A percentile compares a stretch with the other conserved stretches of the same genome.
phyloP scores from a whole-genome alignment of 2,888 invertebrate genomes.

The Glyphotaelius pellucidus region DNA sequence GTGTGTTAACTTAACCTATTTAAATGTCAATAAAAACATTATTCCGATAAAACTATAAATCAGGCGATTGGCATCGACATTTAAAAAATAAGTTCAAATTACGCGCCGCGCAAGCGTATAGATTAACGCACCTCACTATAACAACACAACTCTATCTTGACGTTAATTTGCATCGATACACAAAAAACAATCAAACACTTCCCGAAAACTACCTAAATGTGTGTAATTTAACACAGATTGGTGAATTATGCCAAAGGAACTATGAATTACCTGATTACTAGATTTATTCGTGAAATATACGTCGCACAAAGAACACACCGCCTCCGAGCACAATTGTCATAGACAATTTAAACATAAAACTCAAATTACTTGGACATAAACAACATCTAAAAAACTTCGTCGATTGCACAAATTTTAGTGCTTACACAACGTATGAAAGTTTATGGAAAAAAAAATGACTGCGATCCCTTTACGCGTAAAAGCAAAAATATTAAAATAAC shows the following conservation, averaged over 20 bases:
- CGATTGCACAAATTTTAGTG: neutral
- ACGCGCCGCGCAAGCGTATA: conserved; percentile 61
- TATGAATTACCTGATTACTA: conserved; percentile 11
- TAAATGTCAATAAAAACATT: neutral
- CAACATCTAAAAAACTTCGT: neutral
- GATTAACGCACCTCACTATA: conserved; percentile 56
- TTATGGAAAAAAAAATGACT: neutral
- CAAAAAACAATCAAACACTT: conserved; percentile 52
- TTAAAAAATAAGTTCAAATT: conserved; percentile 55
- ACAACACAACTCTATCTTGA: conserved; percentile 61
- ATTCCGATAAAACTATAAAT: conserved; percentile 26
- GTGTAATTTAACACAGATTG: conserved; percentile 29
- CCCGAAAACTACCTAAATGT: conserved; percentile 14
- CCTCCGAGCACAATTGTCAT: conserved; percentile 53
- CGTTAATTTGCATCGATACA: conserved; percentile 57
- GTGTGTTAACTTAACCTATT: conserved; percentile 4
- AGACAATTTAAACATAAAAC: conserved; percentile 47
- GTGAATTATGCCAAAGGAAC: neutral
- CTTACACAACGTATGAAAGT: neutral
- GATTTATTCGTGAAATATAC: conserved; percentile 52
- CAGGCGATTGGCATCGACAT: neutral
- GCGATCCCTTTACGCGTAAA: neutral
- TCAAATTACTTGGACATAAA: conserved; percentile 24
- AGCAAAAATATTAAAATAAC: neutral
- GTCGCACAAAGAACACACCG: conserved; percentile 57